These are phyloP conservation scores for Meteorus colon DNA, from an alignment of 2,888 invertebrate genomes.

Conservation along the genomic window DNA sequence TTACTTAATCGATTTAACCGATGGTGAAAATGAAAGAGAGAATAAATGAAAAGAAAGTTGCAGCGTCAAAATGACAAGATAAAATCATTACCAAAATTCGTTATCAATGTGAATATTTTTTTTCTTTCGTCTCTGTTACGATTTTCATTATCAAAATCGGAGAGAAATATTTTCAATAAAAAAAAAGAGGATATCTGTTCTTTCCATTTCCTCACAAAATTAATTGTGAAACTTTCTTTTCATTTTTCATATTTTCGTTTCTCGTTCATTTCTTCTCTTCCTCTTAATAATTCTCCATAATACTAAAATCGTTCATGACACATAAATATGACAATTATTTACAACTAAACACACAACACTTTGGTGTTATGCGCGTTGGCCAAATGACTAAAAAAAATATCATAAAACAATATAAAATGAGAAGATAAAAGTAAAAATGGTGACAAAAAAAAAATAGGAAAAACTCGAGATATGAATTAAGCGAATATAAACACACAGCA, in stretches of 20 bases:
- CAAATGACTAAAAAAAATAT: conserved; percentile 32
- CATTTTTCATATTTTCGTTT: not conserved
- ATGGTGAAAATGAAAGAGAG: conserved; percentile 43
- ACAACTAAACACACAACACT: conserved; percentile 23
- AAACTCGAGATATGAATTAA: conserved; percentile 49
- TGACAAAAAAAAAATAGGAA: conserved; percentile 28
- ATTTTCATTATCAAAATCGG: too few species aligned
- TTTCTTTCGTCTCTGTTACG: too few species aligned
- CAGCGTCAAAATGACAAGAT: not conserved
- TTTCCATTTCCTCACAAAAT: too few species aligned
- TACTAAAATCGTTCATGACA: conserved; percentile 7
- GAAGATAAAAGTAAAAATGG: not conserved
- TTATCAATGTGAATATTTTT: not conserved
- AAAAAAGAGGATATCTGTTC: too few species aligned
- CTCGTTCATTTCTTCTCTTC: not conserved
- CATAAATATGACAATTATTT: conserved; percentile 20
- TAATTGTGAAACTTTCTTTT: not conserved
- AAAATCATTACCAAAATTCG: too few species aligned
- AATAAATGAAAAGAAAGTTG: conserved; percentile 46
- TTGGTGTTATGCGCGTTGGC: conserved; percentile 11
- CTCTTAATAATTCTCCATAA: not conserved
- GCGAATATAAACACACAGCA: conserved; percentile 44
- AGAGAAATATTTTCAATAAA: too few species aligned
- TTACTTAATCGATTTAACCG: conserved; percentile 51
- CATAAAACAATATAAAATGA: conserved; percentile 23